These are phyloP conservation scores for Andrena camellia DNA, from an alignment of 2,888 invertebrate genomes.

Conservation along the genomic window DNA sequence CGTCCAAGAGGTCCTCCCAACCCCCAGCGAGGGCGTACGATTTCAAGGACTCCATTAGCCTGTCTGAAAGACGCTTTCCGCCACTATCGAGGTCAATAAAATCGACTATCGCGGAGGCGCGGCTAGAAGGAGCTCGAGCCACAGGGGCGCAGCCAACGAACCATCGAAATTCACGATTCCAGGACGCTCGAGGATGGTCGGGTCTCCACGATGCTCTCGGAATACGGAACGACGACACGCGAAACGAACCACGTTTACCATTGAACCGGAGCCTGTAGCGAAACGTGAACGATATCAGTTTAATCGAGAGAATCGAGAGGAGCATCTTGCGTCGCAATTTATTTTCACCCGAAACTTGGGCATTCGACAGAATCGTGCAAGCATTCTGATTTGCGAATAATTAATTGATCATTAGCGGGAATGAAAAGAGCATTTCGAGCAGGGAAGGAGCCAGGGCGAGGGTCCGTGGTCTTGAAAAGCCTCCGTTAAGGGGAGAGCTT, in stretches of 20 bases:
- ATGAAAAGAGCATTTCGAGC: neutral
- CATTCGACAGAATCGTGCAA: neutral
- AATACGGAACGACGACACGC: neutral
- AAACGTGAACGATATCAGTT: neutral
- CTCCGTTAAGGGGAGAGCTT: neutral
- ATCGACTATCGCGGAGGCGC: constrained; percentile 42
- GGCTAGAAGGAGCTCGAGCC: neutral
- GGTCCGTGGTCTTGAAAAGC: neutral
- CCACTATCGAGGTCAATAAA: constrained; percentile 47
- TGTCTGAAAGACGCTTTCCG: constrained; percentile 14
- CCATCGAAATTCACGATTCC: constrained; percentile 14
- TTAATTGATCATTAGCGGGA: neutral
- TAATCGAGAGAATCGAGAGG: too few species aligned
- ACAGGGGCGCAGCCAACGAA: neutral
- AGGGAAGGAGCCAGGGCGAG: neutral
- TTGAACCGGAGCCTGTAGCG: neutral
- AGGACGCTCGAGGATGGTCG: neutral
- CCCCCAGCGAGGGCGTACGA: constrained; percentile 16
- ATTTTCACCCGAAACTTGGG: neutral
- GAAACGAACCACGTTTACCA: neutral
- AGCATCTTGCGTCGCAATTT: neutral
- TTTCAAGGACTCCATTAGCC: constrained; percentile 54
- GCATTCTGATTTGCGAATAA: neutral
- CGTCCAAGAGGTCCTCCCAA: neutral
- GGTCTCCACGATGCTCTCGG: neutral